Base-by-base conservation (phyloP, 1,140 invertebrate species). In the Hirudo medicinalis region DNA sequence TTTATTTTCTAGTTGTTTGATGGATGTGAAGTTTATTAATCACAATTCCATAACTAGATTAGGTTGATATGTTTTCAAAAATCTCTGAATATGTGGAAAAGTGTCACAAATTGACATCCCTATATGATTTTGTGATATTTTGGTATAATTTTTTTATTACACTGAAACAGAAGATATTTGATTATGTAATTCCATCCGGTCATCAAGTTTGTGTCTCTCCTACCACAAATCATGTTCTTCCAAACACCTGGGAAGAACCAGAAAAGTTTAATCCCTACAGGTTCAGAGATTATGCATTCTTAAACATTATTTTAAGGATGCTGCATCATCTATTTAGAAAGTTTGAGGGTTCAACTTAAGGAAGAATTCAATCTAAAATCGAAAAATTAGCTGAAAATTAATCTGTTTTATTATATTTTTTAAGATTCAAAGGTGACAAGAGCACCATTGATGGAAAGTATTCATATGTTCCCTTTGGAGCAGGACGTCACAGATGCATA, bases 141-240 rank as follows among this genome's bases (percentile, higher is more conserved):
- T 49, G 11, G 43, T 15, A 49, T 49, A 27, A 17, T 53, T n/a
- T 20, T 70, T 27, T 66, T 71, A 25, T 63, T 63, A 15, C 11
- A 15, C 11, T 20, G 53, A 72, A 69, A 60, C 70, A 78, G 77
- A 77, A 71, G 20, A 71, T 79, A 19, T 54, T 72, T 20, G 76
- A 77, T 53, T 80, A 79, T 71, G 76, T 74, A 0, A 80, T 80
- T 17, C 79, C 79, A 4, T 70, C 75, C 20, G 78, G 77, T 22
- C 78, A 79, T 71, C 78, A 79, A 67, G 76, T 80, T n/a, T 80
- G 79, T 76, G 78, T 80, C 15, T 79, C 78, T 6, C 78, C 79
- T 4, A 76, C 78, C 0, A 75, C 75, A n/a, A 80, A 79, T 60
- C 78, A 80, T 19, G 57, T 72, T 22, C 75, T 80, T 36, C 72